Percentiles rank a stretch among this genome's conserved stretches.
Evolutionary conservation across 2,888 invertebrate genomes (phyloP).

Genomic region (Pristionchus arcanus): DNA sequence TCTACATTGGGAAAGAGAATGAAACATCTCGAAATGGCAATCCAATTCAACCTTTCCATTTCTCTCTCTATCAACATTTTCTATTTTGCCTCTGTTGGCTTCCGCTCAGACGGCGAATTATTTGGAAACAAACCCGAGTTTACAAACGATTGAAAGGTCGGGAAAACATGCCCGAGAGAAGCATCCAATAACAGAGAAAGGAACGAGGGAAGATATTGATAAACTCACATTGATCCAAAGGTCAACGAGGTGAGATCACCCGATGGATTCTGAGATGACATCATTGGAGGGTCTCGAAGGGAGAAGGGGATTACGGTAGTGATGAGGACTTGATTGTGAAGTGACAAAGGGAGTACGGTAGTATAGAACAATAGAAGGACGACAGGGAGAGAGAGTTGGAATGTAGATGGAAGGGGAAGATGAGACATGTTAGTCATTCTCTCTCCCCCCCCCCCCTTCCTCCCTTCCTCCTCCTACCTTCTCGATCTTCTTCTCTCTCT

Average conservation of each 20-base stretch:
- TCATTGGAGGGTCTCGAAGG: background rate
- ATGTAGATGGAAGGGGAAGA: conserved; percentile 39
- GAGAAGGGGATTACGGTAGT: background rate
- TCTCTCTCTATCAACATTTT: conserved; percentile 39
- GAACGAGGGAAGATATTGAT: background rate
- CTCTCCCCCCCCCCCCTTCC: background rate
- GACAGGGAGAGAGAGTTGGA: conserved; percentile 8
- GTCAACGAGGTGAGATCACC: conserved; percentile 6
- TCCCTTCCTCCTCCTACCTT: background rate
- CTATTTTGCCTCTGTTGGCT: conserved; percentile 42
- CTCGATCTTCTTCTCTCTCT: background rate
- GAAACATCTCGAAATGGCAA: conserved; percentile 22
- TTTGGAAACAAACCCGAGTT: conserved; percentile 47
- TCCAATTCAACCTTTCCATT: conserved; percentile 29
- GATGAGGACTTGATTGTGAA: background rate
- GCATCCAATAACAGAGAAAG: conserved; percentile 24
- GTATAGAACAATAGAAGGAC: conserved; percentile 28
- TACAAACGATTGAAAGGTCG: conserved; percentile 46
- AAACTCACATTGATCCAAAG: conserved; percentile 44
- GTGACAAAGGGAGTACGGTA: conserved; percentile 15
- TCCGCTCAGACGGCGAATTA: conserved; percentile 28
- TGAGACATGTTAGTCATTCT: conserved; percentile 47
- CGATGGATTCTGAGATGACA: background rate
- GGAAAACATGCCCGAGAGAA: background rate
- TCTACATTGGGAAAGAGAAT: background rate